Evolutionary conservation across 2,113 vertebrate genomes (phyloP), one percentile per base, ranked within the genome.

Genomic region (Laticauda colubrina): DNA sequence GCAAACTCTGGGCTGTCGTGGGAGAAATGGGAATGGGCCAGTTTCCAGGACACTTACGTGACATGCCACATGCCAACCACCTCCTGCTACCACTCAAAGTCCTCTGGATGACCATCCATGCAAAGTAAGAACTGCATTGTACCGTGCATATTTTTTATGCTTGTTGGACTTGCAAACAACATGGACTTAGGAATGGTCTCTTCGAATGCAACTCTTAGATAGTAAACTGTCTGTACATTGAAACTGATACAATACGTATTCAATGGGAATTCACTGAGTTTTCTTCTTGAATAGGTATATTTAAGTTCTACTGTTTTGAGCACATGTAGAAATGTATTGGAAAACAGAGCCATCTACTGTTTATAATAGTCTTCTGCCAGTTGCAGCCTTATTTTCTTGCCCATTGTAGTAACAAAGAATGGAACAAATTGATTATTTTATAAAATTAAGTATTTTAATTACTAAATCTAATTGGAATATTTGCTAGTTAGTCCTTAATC

Each of bases 311-410:
- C 64, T 69, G 5, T n/a, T 75, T 12, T 75, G 64, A n/a, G 29
- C 14, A 34, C n/a, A 45, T 85, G 5, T 34, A 6, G 0, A 11
- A 4, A 88, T 92, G n/a, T 51, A 85, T 87, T 15, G 89, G 94
- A 9, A 5, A 93, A 92, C 61, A 69, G 93, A 51, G 96, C 94
- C 95, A 92, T 85, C 96, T 96, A 88, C 85, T 91, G 94, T 90
- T 24, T 90, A 18, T 29, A 10, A 15, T 18, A 0, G 9, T 43
- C 10, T 5, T 9, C 11, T 39, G 54, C 26, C n/a, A 90, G 29
- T 20, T 59, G 15, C 61, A 39, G 15, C n/a, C 15, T 48, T 45
- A 39, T 43, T 92, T 53, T 15, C 54, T 29, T 92, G 88, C 3
- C 18, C 61, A 54, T 34, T 34, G 43, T 26, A 15, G 21, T 89